Conservation (phyloP, 2,888 invertebrate genomes). For the Aquatica leii region DNA sequence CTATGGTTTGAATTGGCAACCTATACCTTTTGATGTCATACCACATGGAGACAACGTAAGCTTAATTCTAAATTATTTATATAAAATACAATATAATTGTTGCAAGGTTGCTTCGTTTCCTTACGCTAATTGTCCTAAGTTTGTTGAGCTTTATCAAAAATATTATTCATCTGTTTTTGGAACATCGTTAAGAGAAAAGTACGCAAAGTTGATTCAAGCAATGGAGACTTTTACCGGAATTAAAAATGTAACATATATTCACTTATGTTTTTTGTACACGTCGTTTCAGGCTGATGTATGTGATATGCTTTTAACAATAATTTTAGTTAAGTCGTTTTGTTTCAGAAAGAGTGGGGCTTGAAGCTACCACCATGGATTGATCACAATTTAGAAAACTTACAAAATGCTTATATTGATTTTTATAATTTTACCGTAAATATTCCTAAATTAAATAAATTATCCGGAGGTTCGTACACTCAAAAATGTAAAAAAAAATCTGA, state of each 20-base stretch:
- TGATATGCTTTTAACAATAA: neutral
- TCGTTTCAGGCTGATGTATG: conserved; percentile 11
- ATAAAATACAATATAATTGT: no score
- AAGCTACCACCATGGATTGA: conserved; percentile 59
- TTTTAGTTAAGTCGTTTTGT: neutral
- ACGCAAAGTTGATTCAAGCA: no score
- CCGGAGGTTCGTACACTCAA: conserved; percentile 55
- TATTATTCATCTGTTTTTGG: conserved; percentile 28
- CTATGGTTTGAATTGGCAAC: conserved; percentile 51
- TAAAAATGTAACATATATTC: neutral
- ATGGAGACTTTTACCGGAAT: no score
- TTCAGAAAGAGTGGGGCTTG: conserved; percentile 54
- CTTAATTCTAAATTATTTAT: neutral
- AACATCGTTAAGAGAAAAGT: conserved; percentile 28
- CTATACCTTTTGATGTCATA: conserved; percentile 48
- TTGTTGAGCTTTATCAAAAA: conserved; percentile 37
- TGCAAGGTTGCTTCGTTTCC: conserved; percentile 44
- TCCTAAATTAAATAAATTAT: conserved; percentile 52
- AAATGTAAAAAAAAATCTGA: neutral
- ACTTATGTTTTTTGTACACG: neutral
- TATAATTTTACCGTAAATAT: conserved; percentile 57
- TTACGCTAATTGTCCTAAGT: conserved; percentile 43
- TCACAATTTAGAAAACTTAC: conserved; percentile 50
- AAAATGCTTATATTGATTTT: conserved; percentile 53
- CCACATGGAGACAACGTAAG: no score